Conservation (phyloP, 2,888 invertebrate species). For the Melanostoma mellinum region DNA sequence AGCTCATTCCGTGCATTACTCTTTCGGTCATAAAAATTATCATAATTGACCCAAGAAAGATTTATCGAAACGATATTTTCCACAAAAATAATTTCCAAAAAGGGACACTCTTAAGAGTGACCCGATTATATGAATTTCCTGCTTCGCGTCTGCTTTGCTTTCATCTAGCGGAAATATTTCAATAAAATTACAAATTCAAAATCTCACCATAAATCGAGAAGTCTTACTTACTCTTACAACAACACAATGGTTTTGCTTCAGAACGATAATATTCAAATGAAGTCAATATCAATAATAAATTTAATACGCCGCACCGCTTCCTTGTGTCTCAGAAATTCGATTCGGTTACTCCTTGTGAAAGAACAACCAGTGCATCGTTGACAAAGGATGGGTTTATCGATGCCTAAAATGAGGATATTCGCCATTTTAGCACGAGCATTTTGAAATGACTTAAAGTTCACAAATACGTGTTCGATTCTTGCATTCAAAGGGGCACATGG, state of each 20-base stretch:
- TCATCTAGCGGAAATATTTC: conserved; percentile 33
- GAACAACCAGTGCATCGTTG: conserved; percentile 19
- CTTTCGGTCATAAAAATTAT: conserved; percentile 53
- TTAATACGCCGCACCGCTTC: conserved; percentile 46
- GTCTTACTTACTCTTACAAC: conserved; percentile 11
- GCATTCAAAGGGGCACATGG: conserved; percentile 22
- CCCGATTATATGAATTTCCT: conserved; percentile 32
- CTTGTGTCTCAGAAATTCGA: conserved; percentile 29
- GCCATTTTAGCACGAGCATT: conserved; percentile 60
- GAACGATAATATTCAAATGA: conserved; percentile 63
- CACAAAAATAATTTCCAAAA: conserved; percentile 41
- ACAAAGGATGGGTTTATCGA: conserved; percentile 52
- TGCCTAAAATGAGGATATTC: conserved; percentile 63
- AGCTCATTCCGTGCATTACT: not conserved
- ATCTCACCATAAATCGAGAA: conserved; percentile 50
- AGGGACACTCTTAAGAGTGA: conserved; percentile 3
- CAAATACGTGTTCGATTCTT: conserved; percentile 60
- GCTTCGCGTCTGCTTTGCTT: not conserved
- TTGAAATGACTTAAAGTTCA: conserved; percentile 60
- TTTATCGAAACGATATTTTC: conserved; percentile 55
- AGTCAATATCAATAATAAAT: conserved; percentile 69
- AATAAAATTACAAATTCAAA: conserved; percentile 72
- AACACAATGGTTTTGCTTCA: conserved; percentile 54
- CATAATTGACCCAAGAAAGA: conserved; percentile 65
- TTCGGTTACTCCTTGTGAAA: not conserved